phyloP scores from a whole-genome alignment of 2,797 vertebrate genomes.

The Prunella strophiata region DNA sequence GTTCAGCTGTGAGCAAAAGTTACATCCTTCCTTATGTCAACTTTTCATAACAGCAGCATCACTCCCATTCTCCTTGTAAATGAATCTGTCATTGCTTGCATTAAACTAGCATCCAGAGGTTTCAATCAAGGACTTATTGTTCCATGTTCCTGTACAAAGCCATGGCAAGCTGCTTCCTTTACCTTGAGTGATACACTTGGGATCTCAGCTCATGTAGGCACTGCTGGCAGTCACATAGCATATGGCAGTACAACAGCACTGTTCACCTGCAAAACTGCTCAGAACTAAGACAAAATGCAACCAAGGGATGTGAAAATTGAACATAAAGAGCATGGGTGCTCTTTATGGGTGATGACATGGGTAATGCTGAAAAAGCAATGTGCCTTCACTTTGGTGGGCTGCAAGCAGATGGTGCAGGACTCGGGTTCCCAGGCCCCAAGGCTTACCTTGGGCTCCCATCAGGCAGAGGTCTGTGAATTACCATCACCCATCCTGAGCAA shows the following conservation, averaged over 20 bases:
- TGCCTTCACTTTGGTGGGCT: not conserved
- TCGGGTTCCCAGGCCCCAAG: not conserved
- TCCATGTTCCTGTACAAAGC: not conserved
- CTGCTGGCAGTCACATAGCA: not conserved
- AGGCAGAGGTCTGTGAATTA: not conserved
- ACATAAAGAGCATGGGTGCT: not conserved
- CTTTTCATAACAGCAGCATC: not conserved
- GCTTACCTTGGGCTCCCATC: not conserved
- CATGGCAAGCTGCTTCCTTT: not conserved
- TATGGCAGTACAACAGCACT: not conserved
- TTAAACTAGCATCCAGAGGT: not conserved
- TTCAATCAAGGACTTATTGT: not conserved
- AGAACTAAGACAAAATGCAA: not conserved
- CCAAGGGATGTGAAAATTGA: not conserved
- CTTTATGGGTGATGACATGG: not conserved
- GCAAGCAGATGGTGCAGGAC: not conserved
- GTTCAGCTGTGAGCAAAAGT: not conserved
- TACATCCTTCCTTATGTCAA: not conserved
- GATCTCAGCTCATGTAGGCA: not conserved
- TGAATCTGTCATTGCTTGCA: not conserved
- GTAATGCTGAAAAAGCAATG: not conserved
- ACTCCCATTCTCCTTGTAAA: not conserved
- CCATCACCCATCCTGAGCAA: not conserved
- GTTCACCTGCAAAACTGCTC: not conserved
- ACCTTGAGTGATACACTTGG: not conserved